These are phyloP conservation scores for Plagiodera versicolora DNA, from an alignment of 2,888 invertebrate genomes.

Conservation along the genomic window DNA sequence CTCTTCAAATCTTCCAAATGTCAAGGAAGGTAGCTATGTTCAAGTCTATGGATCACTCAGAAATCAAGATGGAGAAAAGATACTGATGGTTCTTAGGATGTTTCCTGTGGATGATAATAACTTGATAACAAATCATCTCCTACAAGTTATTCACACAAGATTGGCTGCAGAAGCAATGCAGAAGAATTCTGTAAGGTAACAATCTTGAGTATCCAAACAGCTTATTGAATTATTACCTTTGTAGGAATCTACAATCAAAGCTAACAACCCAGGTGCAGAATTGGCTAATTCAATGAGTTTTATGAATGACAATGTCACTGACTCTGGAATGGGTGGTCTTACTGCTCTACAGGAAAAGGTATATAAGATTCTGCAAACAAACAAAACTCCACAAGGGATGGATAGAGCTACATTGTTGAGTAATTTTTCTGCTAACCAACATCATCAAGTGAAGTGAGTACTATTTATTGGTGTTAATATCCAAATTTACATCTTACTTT, in stretches of 20 bases:
- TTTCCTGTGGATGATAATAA: conserved; percentile 64
- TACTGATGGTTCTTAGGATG: conserved; percentile 68
- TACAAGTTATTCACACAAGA: conserved; percentile 66
- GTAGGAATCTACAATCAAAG: conserved; percentile 47
- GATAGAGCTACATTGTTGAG: conserved; percentile 39
- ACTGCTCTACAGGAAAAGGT: conserved; percentile 48
- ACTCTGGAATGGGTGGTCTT: conserved; percentile 36
- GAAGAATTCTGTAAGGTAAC: conserved; percentile 32
- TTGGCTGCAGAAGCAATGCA: conserved; percentile 57
- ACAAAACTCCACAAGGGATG: conserved; percentile 40
- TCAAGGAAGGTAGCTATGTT: conserved; percentile 57
- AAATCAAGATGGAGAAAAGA: conserved; percentile 63
- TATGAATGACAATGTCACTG: conserved; percentile 39
- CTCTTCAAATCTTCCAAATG: conserved; percentile 55
- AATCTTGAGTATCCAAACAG: not conserved
- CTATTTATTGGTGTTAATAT: not conserved
- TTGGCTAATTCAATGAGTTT: conserved; percentile 50
- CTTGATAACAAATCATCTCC: conserved; percentile 67
- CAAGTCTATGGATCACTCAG: conserved; percentile 67
- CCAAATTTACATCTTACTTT: not conserved
- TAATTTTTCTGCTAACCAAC: conserved; percentile 44
- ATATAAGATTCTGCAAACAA: conserved; percentile 42
- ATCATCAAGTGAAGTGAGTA: conserved; percentile 49
- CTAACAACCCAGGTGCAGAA: conserved; percentile 49
- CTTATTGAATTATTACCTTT: conserved; percentile 28